Evolutionary conservation across 92 coral and sea anemone genomes (phyloP), one percentile per base, ranked within the genome.

Genomic region (Phenganax stokvisi): DNA sequence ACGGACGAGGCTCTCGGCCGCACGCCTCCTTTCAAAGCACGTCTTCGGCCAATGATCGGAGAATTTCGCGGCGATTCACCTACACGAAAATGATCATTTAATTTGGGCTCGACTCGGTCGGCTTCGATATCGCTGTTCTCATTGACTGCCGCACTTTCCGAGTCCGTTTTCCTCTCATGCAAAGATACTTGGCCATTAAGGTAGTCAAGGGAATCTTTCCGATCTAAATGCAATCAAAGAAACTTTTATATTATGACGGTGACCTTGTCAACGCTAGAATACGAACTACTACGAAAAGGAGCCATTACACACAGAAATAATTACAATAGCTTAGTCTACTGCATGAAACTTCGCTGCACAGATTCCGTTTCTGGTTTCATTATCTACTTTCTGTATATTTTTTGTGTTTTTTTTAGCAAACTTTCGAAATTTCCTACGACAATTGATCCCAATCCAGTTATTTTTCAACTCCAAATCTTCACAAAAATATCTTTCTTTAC

Each of bases 61-160:
- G 75, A 72, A 25, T 63, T 31, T 10, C 67, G 72, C 52, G 72
- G 75, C 29, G 75, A 71, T 53, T 10, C 72, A 3, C 62, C 64
- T 0, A 51, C 83, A 10, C 12, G 72, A 15, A 58, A 78, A n/a
- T 7, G 59, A 53, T 79, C 74, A 13, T 20, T 15, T 37, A 9
- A 9, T 8, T 67, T 53, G 10, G 17, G 29, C 44, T 20, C 2
- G 12, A 47, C 61, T 53, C 73, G 27, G 69, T 79, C 83, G 1
- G 83, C 83, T 25, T 79, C 83, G 25, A 61, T 65, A 79, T 79
- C 83, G 62, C 83, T 79, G 37, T 69, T 79, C 17, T 79, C 83
- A 0, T 63, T 67, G 10, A 0, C 55, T 64, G 69, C 53, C 10
- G 10, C n/a, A 10, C 58, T 77, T 31, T 77, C 81, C 10, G 37